Conservation (phyloP, 2,797 vertebrate species). For the Trichosurus vulpecula region DNA sequence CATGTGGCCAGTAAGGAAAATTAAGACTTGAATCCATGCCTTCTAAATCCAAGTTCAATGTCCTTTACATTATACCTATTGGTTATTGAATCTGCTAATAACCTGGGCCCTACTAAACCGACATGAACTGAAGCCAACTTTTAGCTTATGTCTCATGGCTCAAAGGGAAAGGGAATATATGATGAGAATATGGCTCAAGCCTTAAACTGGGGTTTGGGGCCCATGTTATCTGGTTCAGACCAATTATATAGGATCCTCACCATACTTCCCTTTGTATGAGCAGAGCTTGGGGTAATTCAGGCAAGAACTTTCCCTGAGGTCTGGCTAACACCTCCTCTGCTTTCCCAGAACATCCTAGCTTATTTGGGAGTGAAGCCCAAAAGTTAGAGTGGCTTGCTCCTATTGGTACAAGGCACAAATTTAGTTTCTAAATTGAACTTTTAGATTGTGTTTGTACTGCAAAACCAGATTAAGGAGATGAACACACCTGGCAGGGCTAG, state of each 20-base stretch:
- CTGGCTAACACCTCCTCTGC: background rate
- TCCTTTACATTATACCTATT: background rate
- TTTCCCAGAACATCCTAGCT: background rate
- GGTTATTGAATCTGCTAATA: background rate
- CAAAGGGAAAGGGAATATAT: background rate
- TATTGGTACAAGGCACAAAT: background rate
- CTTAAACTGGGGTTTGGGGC: background rate
- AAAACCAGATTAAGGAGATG: conserved; percentile 39
- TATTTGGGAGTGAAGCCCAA: background rate
- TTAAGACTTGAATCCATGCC: background rate
- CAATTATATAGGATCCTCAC: background rate
- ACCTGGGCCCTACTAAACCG: background rate
- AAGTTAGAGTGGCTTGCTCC: background rate
- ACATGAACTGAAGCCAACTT: background rate
- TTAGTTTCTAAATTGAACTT: background rate
- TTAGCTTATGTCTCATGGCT: background rate
- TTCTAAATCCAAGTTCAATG: background rate
- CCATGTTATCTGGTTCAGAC: background rate
- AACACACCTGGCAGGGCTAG: conserved; percentile 51
- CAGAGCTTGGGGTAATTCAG: background rate
- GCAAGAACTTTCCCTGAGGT: background rate
- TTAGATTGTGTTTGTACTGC: conserved; percentile 17
- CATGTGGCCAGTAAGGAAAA: background rate
- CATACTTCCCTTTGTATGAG: background rate
- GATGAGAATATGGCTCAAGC: background rate